Evolutionary conservation across 2,113 vertebrate species (phyloP).

Genomic region (Ptyas mucosa): DNA sequence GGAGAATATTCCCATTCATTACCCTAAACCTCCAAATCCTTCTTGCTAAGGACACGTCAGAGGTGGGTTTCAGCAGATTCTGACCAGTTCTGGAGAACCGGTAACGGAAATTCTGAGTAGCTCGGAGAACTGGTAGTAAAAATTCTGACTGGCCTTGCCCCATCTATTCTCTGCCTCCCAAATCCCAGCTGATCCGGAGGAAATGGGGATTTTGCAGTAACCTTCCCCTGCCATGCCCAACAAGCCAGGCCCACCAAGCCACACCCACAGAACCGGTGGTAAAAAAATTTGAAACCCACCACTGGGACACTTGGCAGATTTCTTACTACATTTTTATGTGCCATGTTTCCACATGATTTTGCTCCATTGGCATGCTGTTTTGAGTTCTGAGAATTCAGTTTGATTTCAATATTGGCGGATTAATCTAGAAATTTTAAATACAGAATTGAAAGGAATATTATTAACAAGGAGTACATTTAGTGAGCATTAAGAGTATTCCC

Average conservation of each 20-base stretch:
- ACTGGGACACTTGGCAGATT: not conserved
- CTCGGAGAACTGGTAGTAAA: too few species aligned
- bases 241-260: too few species aligned
- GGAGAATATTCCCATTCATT: not conserved
- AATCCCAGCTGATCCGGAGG: too few species aligned
- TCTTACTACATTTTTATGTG: not conserved
- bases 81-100: too few species aligned
- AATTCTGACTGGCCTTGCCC: too few species aligned
- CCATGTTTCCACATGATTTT: not conserved
- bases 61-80: too few species aligned
- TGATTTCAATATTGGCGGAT: not conserved
- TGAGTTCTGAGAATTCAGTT: not conserved
- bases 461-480: not conserved
- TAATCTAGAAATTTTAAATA: not conserved
- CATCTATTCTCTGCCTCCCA: too few species aligned
- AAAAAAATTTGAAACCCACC: too few species aligned
- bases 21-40: not conserved
- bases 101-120: too few species aligned
- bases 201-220: too few species aligned
- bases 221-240: too few species aligned
- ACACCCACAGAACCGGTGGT: too few species aligned
- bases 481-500: not conserved
- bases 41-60: not conserved
- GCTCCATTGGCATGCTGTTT: not conserved
- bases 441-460: not conserved